phyloP scores from a whole-genome alignment of 2,797 vertebrate species.

The Molossus molossus region DNA sequence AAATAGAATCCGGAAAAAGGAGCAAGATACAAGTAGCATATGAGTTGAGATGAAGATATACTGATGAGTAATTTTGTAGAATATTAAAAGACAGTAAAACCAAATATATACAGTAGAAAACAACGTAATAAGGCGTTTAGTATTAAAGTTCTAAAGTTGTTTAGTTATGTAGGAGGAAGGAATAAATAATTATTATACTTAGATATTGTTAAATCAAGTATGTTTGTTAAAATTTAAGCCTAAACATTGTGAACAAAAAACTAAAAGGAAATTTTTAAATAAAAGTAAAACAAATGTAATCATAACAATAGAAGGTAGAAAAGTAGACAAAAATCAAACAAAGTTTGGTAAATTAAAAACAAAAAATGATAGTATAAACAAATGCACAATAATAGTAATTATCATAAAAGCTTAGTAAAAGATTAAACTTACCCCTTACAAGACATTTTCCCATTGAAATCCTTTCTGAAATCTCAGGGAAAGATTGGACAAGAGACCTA shows the following conservation, averaged over 20 bases:
- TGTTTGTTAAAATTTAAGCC: neutral
- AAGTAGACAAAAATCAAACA: neutral
- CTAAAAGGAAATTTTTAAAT: conserved; percentile 11
- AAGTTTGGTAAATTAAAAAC: conserved; percentile 16
- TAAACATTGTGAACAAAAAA: conserved; percentile 11
- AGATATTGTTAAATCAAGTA: neutral
- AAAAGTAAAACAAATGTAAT: conserved; percentile 6
- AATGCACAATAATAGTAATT: conserved; percentile 1
- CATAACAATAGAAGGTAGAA: neutral
- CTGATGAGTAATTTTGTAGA: neutral
- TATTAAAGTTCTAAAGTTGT: neutral
- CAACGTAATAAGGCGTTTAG: neutral
- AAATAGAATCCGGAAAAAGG: neutral
- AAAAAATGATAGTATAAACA: neutral
- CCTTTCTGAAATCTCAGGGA: neutral
- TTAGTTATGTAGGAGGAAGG: neutral
- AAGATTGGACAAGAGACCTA: neutral
- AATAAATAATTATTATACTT: neutral
- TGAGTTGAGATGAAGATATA: neutral
- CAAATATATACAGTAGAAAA: neutral
- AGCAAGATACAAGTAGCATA: neutral
- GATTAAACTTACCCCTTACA: neutral
- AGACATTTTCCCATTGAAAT: neutral
- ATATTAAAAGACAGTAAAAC: conserved; percentile 7
- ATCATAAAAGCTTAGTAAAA: neutral